Conservation (phyloP, 2,113 vertebrate species). For the Etheostoma cragini region DNA sequence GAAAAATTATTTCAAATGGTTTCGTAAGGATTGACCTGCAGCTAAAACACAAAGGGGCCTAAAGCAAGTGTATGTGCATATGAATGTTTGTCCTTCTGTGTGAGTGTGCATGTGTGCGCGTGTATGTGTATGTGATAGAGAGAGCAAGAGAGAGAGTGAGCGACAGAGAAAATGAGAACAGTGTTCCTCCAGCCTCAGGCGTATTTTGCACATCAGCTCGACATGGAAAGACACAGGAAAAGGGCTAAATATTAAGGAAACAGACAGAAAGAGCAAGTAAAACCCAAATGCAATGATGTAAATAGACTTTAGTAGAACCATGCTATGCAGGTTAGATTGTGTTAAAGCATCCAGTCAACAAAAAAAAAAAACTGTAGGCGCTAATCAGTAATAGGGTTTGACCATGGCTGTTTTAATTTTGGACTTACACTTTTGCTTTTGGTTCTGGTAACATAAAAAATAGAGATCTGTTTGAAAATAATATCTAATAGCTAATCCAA, state of each 20-base stretch:
- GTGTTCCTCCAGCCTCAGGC: conserved; percentile 52
- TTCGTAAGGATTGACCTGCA: conserved; percentile 75
- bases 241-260: neutral
- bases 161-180: conserved; percentile 14
- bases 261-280: conserved; percentile 6
- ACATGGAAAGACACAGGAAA: conserved; percentile 23
- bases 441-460: neutral
- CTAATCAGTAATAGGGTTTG: neutral
- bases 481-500: neutral
- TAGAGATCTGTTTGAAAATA: neutral
- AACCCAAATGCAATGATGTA: conserved; percentile 26
- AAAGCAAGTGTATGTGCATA: conserved; percentile 18
- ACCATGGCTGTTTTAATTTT: neutral
- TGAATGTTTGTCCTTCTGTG: neutral
- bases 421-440: neutral
- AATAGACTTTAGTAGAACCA: conserved; percentile 22
- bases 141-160: neutral
- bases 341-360: neutral
- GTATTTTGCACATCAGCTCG: conserved; percentile 33
- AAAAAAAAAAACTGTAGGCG: neutral
- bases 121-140: conserved; percentile 1
- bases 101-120: neutral
- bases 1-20: conserved; percentile 73
- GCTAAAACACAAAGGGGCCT: conserved; percentile 54
- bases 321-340: neutral